Evolutionary conservation across 92 coral and sea anemone genomes (phyloP), one percentile per base, ranked within the genome.

Genomic region (Zoanthus gigantus): DNA sequence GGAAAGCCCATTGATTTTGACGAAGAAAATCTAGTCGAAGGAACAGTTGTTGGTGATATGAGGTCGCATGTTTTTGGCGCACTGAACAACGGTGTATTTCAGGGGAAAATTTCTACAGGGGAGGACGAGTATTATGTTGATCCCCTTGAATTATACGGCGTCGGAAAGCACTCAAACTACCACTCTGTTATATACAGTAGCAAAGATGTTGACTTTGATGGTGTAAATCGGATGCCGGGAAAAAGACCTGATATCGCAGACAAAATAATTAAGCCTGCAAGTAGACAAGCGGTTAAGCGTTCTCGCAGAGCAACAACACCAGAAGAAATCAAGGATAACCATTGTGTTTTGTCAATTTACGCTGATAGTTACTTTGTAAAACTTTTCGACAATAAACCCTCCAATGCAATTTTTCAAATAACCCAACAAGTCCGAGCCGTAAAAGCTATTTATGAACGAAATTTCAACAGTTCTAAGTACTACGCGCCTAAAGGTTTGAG

Each of bases 171-270:
- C 56, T 50, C 77, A 56, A 90, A 88, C 71, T 95, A 95, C 79
- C 99, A 94, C 76, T 97, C 99, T 5, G 98, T 97, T 12, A 97
- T 97, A 32, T 97, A 97, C 91, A 94, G 90, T 68, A 91, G 89
- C 58, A 89, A 83, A 83, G 97, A 97, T 63, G 94, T 97, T 9
- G 90, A 92, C 7, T 93, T 92, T 34, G 89, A 92, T n/a, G 92
- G 91, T 46, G 79, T 76, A 29, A 72, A 72, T 17, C 76, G 89
- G 57, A 72, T 85, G 54, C 90, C 83, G n/a, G 83, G 84, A 32
- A 71, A 78, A 17, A 74, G 47, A 16, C 93, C 84, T 8, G 58
- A 50, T 18, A 32, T 14, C 86, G 87, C 75, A 88, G 92, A 63
- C 76, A 86, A 77, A n/a, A 58, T 29, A 61, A 46, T 9, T 5